phyloP scores from a whole-genome alignment of 2,797 vertebrate genomes.

The Urosaurus nigricauda region DNA sequence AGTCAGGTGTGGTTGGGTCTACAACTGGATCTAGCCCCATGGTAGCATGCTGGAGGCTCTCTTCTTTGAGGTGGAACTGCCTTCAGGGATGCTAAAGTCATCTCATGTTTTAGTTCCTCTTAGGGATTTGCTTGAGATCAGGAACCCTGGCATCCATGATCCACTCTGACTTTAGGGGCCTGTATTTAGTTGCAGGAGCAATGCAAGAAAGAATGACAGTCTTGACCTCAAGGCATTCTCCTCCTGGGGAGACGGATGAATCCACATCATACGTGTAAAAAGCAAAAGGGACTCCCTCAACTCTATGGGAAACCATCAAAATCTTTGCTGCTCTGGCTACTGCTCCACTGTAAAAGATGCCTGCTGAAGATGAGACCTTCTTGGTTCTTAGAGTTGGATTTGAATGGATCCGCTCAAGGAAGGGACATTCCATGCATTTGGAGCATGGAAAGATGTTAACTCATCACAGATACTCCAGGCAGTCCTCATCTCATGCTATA shows the following conservation, averaged over 20 bases:
- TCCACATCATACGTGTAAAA: background rate
- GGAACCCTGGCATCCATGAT: too few species aligned
- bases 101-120: too few species aligned
- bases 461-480: too few species aligned
- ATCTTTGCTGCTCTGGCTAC: background rate
- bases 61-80: background rate
- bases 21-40: background rate
- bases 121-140: background rate
- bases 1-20: background rate
- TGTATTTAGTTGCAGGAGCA: background rate
- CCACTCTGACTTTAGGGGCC: background rate
- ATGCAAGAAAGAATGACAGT: too few species aligned
- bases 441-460: background rate
- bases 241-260: background rate
- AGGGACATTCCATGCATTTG: background rate
- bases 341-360: too few species aligned
- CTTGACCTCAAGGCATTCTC: background rate
- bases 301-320: too few species aligned
- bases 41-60: background rate
- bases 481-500: background rate
- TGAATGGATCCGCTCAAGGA: background rate
- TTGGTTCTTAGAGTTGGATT: background rate
- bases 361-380: background rate
- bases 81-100: background rate
- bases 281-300: background rate